These are phyloP conservation scores for Eumeta japonica DNA, from an alignment of 1,140 invertebrate species.

Conservation along the genomic window DNA sequence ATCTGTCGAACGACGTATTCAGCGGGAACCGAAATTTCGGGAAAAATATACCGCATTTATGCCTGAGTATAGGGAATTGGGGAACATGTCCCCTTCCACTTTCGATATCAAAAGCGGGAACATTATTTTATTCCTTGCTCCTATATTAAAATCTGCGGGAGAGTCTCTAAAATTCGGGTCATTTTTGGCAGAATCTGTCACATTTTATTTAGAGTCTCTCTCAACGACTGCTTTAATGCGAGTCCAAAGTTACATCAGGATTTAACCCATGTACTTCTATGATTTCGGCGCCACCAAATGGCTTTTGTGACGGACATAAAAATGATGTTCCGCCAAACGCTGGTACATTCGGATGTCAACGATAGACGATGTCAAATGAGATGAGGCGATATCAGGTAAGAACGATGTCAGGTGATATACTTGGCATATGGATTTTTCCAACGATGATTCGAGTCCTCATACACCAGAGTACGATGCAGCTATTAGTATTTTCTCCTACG, in stretches of 20 bases:
- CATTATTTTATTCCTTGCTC: background rate
- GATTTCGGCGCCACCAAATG: conserved; percentile 32
- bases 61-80: background rate
- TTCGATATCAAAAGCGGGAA: background rate
- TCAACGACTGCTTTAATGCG: conserved; percentile 8
- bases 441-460: no score
- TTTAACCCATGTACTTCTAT: conserved; percentile 28
- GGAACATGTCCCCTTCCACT: background rate
- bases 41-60: background rate
- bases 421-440: no score
- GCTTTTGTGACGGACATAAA: conserved; percentile 29
- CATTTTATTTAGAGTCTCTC: conserved; percentile 6
- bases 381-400: no score
- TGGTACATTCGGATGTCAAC: conserved; percentile 22
- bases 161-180: background rate
- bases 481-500: no score
- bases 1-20: background rate
- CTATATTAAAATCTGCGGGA: background rate
- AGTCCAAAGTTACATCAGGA: conserved; percentile 27
- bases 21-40: background rate
- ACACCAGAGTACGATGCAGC: no score
- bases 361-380: no score
- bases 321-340: conserved; percentile 44
- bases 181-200: conserved; percentile 8
- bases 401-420: no score